These are phyloP conservation scores for Mormoops blainvillei DNA, from an alignment of 2,113 vertebrate species.

Conservation along the genomic window DNA sequence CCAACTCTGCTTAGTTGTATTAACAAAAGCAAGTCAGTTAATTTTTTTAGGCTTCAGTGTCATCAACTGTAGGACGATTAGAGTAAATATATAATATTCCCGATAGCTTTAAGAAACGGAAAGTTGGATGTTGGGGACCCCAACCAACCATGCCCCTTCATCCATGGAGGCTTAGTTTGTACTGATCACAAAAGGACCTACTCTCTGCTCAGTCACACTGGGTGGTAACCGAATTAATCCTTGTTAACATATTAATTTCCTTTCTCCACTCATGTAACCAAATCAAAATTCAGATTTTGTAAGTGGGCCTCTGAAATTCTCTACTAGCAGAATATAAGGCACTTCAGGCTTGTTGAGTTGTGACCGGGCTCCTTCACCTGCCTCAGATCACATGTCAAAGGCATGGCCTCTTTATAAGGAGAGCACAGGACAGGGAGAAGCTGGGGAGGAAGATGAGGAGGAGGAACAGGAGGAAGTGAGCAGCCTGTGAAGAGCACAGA, in stretches of 20 bases:
- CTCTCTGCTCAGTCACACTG: not conserved
- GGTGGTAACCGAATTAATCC: not conserved
- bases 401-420: not conserved
- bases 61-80: not conserved
- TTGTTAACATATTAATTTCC: not conserved
- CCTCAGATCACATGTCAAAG: not conserved
- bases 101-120: not conserved
- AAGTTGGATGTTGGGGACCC: not conserved
- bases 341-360: not conserved
- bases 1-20: not conserved
- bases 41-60: not conserved
- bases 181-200: not conserved
- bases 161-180: not conserved
- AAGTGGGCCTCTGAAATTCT: not conserved
- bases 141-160: not conserved
- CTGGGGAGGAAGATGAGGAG: not conserved
- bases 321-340: not conserved
- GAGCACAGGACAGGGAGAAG: not conserved
- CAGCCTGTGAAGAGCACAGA: not conserved
- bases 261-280: not conserved
- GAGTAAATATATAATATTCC: not conserved
- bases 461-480: not conserved
- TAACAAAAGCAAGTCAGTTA: not conserved
- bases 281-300: not conserved
- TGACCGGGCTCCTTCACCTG: not conserved